Base-by-base conservation (phyloP, 2,113 vertebrate species). In the Brachirus orientalis region DNA sequence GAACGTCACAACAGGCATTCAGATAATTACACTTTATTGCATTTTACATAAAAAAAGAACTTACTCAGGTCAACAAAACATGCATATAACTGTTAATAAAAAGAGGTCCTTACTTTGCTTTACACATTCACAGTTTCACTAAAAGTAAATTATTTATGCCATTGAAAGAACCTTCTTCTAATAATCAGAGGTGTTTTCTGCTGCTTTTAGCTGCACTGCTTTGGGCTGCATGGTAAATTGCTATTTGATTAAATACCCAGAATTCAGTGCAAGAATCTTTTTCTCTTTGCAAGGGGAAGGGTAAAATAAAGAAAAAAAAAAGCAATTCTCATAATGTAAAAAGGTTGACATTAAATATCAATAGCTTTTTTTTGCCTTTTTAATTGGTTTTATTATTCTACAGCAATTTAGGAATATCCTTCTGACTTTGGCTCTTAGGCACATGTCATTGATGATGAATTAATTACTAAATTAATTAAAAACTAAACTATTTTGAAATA, bases 161-260 rank as follows among this genome's bases (percentile, higher is more conserved):
- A 76, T 40, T 14, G 59, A 35, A 37, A 68, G 41, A 68, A 35
- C 50, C 5, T 72, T 69, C 14, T 67, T 38, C 52, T 53, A 46
- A 73, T 69, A 71, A 70, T 64, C 14, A n/a, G 51, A 69, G 28
- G 33, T 19, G 19, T 53, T 35, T 11, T 64, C 37, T 33, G 65
- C 45, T 28, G 61, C 28, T 78, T 57, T 50, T 56, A 51, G 57
- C 48, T 44, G 47, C 52, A 17, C 48, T n/a, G 64, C 69, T 74
- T 65, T 58, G 58, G 61, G 67, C 41, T 64, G 50, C 47, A 54
- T 43, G 53, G 47, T 2, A 69, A 75, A 80, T 78, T 69, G 48
- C 71, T 63, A 62, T 69, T 43, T 79, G 59, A 84, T 75, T 63
- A 63, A 79, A 77, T 11, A 66, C 69, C 71, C 54, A 63, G 13